Evolutionary conservation across 2,888 invertebrate genomes (phyloP).

Genomic region (Octonoba sinensis): DNA sequence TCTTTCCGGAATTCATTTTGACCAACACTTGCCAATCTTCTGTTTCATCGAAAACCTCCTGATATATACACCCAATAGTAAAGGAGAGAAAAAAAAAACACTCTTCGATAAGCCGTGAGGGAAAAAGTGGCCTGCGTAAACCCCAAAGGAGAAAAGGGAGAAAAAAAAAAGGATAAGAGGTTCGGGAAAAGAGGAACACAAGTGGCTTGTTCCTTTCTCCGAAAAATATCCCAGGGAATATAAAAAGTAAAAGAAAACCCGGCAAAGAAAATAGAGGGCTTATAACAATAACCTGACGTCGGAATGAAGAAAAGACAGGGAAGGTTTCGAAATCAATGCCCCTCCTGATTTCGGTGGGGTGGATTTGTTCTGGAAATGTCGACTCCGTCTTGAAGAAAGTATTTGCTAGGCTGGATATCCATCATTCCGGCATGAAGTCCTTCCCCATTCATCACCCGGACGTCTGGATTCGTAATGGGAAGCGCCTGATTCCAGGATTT

Average conservation of each 20-base stretch:
- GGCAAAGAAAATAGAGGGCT: conserved; percentile 16
- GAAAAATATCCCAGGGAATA: too few relatives aligned
- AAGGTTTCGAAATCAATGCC: conserved; percentile 1
- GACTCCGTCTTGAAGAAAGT: background rate
- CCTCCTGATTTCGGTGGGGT: background rate
- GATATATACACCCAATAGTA: too few relatives aligned
- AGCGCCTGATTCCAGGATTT: background rate
- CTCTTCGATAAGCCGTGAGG: too few relatives aligned
- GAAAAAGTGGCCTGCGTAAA: too few relatives aligned
- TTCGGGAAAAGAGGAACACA: background rate
- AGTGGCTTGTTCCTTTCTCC: conserved; percentile 1
- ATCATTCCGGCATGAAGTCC: conserved; percentile 8
- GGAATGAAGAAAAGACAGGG: conserved; percentile 4
- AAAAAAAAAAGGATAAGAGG: too few relatives aligned
- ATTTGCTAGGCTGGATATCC: conserved; percentile 10
- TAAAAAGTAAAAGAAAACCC: too few relatives aligned
- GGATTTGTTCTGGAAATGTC: conserved; percentile 20
- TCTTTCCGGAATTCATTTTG: too few relatives aligned
- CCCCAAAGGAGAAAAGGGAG: too few relatives aligned
- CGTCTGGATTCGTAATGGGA: conserved; percentile 1
- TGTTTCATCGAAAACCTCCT: too few relatives aligned
- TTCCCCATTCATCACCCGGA: conserved; percentile 1
- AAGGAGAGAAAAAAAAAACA: too few relatives aligned
- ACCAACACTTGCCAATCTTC: too few relatives aligned
- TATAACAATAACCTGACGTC: conserved; percentile 9